phyloP scores from a whole-genome alignment of 2,113 vertebrate species.

The Microcebus tavaratra region DNA sequence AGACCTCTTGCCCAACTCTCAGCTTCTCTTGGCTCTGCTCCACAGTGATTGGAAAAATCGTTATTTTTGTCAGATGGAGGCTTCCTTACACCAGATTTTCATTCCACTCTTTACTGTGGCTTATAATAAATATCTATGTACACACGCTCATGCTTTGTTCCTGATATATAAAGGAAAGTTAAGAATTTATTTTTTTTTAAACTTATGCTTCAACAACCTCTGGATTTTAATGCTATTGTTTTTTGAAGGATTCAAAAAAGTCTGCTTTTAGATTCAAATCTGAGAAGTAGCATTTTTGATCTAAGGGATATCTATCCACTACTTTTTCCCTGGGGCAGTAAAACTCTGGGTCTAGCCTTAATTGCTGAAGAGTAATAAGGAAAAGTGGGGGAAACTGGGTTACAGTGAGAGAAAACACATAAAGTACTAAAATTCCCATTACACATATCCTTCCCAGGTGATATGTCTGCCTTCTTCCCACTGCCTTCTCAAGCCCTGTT shows the following conservation, averaged over 20 bases:
- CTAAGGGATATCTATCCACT: neutral
- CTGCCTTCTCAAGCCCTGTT: neutral
- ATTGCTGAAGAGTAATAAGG: neutral
- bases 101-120: neutral
- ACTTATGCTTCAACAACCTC: neutral
- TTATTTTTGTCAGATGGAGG: neutral
- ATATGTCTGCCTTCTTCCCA: neutral
- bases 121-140: neutral
- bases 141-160: neutral
- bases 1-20: neutral
- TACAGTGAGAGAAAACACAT: neutral
- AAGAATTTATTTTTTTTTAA: neutral
- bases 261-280: slow-evolving; percentile 1
- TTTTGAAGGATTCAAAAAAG: neutral
- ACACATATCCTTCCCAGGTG: neutral
- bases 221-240: neutral
- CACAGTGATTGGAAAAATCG: neutral
- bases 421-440: neutral
- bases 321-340: neutral
- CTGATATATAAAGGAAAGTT: neutral
- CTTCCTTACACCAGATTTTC: neutral
- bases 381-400: neutral
- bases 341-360: neutral
- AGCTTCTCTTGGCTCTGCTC: neutral
- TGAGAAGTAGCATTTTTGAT: slow-evolving; percentile 8